phyloP scores from a whole-genome alignment of 2,888 invertebrate genomes.

The Xanthia togata region DNA sequence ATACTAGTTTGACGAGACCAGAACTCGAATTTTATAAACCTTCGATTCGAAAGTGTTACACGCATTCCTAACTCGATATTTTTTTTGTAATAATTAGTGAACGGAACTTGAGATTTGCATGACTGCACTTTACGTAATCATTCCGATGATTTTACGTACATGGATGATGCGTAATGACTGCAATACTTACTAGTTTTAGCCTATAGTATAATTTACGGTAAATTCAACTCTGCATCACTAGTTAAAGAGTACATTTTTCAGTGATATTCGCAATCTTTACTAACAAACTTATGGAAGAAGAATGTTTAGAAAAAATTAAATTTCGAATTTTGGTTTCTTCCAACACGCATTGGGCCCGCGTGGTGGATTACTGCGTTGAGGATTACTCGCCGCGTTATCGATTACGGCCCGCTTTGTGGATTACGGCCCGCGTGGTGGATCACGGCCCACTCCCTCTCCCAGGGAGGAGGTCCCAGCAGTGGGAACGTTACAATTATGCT shows the following conservation, averaged over 20 bases:
- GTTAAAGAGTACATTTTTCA: neutral
- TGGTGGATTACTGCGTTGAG: neutral
- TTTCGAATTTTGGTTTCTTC: neutral
- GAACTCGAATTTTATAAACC: constrained; percentile 7
- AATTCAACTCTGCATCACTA: neutral
- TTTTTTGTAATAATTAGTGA: constrained; percentile 35
- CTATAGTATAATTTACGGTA: neutral
- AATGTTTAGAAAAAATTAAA: neutral
- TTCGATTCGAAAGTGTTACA: constrained; percentile 53
- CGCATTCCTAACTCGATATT: constrained; percentile 16
- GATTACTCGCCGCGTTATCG: neutral
- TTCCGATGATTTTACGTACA: constrained; percentile 15
- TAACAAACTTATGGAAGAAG: neutral
- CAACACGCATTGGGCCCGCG: neutral
- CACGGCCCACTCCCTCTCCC: neutral
- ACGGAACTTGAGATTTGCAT: constrained; percentile 48
- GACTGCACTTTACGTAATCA: constrained; percentile 44
- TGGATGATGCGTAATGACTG: constrained; percentile 8
- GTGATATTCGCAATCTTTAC: neutral
- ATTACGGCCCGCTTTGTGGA: neutral
- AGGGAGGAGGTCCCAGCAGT: neutral
- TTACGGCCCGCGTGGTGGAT: too few species aligned
- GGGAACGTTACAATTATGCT: neutral
- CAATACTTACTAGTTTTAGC: neutral
- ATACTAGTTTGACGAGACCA: neutral